These are phyloP conservation scores for Abrostola tripartita DNA, from an alignment of 2,888 invertebrate species.

Conservation along the genomic window DNA sequence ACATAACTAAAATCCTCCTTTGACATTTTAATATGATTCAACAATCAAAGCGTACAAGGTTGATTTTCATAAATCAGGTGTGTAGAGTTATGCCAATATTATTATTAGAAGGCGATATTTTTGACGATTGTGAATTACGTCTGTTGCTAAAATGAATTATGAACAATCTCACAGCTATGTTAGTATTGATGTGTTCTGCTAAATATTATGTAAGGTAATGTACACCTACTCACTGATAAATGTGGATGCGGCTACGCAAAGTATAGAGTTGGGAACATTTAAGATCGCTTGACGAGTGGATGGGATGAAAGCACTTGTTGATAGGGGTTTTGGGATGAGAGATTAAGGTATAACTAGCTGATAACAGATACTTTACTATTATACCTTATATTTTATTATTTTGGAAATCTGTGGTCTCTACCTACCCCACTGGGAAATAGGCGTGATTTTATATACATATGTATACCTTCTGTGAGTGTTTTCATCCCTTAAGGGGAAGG, in stretches of 20 bases:
- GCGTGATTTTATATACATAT: too few relatives aligned
- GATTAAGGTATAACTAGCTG: too few relatives aligned
- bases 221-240: slow-evolving; percentile 41
- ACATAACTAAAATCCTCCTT: not conserved
- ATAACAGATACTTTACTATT: too few relatives aligned
- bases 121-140: slow-evolving; percentile 20
- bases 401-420: too few relatives aligned
- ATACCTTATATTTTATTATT: too few relatives aligned
- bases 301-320: not conserved
- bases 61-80: slow-evolving; percentile 1
- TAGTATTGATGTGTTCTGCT: slow-evolving; percentile 12
- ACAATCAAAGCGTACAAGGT: not conserved
- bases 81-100: slow-evolving; percentile 1
- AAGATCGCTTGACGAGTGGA: not conserved
- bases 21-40: too few relatives aligned
- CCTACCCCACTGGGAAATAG: too few relatives aligned
- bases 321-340: too few relatives aligned
- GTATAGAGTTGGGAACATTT: slow-evolving; percentile 15
- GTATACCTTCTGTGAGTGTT: too few relatives aligned
- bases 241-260: slow-evolving; percentile 17
- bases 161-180: slow-evolving; percentile 24
- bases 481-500: too few relatives aligned
- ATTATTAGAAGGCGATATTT: slow-evolving; percentile 7
- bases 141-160: slow-evolving; percentile 31
- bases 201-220: slow-evolving; percentile 22